These are phyloP conservation scores for Myzus persicae DNA, from an alignment of 1,140 invertebrate genomes.

Conservation along the genomic window DNA sequence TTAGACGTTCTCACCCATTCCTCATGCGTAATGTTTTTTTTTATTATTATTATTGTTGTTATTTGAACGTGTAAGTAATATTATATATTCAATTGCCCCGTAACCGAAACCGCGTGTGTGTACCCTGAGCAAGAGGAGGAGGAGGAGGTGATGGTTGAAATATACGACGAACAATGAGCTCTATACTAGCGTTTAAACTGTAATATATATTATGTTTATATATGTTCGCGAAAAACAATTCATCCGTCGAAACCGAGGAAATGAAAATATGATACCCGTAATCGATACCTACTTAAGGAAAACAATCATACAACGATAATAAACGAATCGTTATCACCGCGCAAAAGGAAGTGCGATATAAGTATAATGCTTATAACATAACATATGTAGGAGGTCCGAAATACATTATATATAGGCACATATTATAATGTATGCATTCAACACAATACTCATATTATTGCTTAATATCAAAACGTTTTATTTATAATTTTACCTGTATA, in stretches of 20 bases:
- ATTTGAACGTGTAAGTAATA: not conserved
- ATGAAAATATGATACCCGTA: not conserved
- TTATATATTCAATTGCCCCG: not conserved
- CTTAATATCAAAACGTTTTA: not conserved
- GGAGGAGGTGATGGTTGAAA: not conserved
- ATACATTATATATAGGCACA: not conserved
- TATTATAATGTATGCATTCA: not conserved
- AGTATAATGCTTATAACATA: too few species aligned
- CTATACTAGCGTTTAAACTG: not conserved
- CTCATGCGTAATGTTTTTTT: not conserved
- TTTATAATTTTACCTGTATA: not conserved
- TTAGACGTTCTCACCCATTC: conserved; percentile 12
- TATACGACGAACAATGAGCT: not conserved
- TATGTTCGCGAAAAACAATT: not conserved
- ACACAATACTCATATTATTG: not conserved
- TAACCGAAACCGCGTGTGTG: not conserved
- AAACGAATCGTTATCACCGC: not conserved
- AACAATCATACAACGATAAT: not conserved
- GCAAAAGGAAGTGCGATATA: not conserved
- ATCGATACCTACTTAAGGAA: not conserved
- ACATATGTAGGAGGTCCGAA: not conserved
- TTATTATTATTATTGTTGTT: not conserved
- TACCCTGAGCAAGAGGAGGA: not conserved
- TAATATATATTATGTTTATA: not conserved
- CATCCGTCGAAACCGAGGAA: not conserved